phyloP scores from a whole-genome alignment of 2,888 invertebrate species.

The Sphinx pinastri region DNA sequence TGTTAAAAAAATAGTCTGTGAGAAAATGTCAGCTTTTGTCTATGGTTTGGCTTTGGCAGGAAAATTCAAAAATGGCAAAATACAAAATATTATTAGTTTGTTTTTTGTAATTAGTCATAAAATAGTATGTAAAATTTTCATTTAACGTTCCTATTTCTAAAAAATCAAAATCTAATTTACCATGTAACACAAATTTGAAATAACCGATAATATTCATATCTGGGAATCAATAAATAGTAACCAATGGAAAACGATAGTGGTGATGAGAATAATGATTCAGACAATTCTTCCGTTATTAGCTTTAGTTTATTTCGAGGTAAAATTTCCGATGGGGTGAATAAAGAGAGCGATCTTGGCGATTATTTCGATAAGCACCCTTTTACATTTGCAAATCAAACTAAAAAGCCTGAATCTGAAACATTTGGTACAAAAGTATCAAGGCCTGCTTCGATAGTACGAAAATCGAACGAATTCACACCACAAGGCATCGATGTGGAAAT shows the following conservation, averaged over 20 bases:
- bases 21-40: no score
- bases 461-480: background rate
- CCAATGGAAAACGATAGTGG: conserved; percentile 32
- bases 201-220: background rate
- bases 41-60: conserved; percentile 25
- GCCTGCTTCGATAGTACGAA: background rate
- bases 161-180: background rate
- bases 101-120: background rate
- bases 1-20: no score
- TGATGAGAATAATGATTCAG: conserved; percentile 29
- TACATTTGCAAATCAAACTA: conserved; percentile 14
- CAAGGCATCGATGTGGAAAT: conserved; percentile 27
- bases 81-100: background rate
- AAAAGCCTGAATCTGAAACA: background rate
- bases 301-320: background rate
- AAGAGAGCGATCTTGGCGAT: background rate
- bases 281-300: conserved; percentile 28
- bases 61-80: conserved; percentile 46
- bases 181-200: background rate
- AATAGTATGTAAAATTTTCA: background rate
- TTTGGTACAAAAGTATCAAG: background rate
- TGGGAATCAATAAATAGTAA: background rate
- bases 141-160: background rate
- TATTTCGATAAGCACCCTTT: conserved; percentile 11
- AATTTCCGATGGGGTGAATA: background rate